Percentiles rank a stretch among this genome's conserved stretches.
phyloP scores from a whole-genome alignment of 53 echinoderm and acorn worm genomes.

The Actinopyga echinites region DNA sequence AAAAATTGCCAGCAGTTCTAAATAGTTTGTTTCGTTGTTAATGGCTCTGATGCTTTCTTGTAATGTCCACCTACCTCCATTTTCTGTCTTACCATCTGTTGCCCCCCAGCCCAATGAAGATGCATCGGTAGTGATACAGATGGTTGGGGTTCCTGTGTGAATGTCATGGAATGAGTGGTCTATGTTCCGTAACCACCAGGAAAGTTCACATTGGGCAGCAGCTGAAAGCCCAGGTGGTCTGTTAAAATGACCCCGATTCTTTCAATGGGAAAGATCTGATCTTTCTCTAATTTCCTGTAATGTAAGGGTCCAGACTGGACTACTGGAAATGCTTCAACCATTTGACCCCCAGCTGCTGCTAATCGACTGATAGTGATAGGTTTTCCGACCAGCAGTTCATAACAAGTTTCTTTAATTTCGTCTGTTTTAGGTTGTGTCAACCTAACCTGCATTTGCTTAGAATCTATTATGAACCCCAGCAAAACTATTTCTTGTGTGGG shows the following conservation, averaged over 20 bases:
- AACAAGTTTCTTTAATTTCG: background rate
- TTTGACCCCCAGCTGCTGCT: background rate
- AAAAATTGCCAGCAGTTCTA: conserved; percentile 57
- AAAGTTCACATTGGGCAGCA: background rate
- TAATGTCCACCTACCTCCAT: background rate
- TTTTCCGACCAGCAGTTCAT: background rate
- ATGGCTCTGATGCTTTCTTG: background rate
- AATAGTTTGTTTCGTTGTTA: conserved; percentile 58
- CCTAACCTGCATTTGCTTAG: background rate
- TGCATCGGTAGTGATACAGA: background rate
- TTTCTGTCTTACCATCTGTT: background rate
- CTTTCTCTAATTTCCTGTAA: conserved; percentile 46
- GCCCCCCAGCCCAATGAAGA: background rate
- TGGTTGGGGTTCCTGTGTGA: background rate
- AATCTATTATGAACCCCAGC: conserved; percentile 14
- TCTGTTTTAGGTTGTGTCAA: conserved; percentile 10
- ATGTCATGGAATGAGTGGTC: background rate
- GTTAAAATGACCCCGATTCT: conserved; percentile 31
- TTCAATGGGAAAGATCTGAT: conserved; percentile 43
- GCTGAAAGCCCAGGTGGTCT: conserved; percentile 14
- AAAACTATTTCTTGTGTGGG: conserved; percentile 18
- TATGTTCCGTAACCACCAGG: background rate
- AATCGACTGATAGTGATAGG: background rate
- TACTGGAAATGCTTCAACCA: conserved; percentile 39
- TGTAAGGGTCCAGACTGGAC: conserved; percentile 46